Evolutionary conservation across 2,797 vertebrate species (phyloP).

Genomic region (Dipus sagitta): DNA sequence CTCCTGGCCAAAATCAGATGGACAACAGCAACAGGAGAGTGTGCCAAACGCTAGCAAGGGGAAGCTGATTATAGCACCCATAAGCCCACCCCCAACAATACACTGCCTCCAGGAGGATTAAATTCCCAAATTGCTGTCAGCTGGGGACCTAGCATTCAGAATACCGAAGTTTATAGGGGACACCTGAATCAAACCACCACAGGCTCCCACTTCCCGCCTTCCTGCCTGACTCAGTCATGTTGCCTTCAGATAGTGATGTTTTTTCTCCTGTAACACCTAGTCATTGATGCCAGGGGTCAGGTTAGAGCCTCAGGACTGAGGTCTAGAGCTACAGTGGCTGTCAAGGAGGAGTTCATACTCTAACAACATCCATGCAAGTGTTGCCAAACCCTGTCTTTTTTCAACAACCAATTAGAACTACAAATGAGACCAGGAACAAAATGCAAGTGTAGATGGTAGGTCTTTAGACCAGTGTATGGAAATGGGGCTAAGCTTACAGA

Average conservation of each 20-base stretch:
- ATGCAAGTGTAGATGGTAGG: too few species aligned
- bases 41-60: too few species aligned
- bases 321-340: background rate
- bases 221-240: background rate
- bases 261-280: background rate
- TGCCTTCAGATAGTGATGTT: too few species aligned
- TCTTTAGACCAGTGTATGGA: background rate
- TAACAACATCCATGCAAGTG: background rate
- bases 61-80: too few species aligned
- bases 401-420: background rate
- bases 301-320: background rate
- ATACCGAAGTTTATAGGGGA: too few species aligned
- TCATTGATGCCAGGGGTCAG: background rate
- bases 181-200: too few species aligned
- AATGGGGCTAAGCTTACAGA: background rate
- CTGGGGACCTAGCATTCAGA: too few species aligned
- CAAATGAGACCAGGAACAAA: background rate
- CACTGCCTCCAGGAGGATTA: too few species aligned
- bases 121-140: too few species aligned
- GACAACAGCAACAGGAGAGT: too few species aligned
- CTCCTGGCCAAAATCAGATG: too few species aligned
- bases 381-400: background rate
- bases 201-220: background rate
- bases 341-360: background rate
- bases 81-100: too few species aligned